Evolutionary conservation across 1,140 invertebrate species (phyloP).

Genomic region (Venturia canescens): DNA sequence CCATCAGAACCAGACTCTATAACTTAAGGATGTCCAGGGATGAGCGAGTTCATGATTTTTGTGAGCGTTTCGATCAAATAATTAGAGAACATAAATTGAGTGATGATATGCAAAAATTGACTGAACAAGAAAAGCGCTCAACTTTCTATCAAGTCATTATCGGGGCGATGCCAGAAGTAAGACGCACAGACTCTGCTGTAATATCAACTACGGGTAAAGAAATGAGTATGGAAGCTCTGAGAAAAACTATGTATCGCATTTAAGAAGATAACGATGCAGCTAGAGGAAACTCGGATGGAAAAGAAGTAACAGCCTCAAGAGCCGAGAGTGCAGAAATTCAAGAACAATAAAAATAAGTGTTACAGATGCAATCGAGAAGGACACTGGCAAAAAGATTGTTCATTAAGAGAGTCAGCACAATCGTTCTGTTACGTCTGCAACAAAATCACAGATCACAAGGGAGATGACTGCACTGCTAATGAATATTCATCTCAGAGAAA

Average conservation of each 20-base stretch:
- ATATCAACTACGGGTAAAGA: conserved; percentile 44
- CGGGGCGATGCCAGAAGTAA: conserved; percentile 44
- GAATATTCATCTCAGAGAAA: conserved; percentile 36
- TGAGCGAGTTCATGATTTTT: conserved; percentile 56
- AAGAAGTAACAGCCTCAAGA: conserved; percentile 24
- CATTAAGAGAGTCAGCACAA: conserved; percentile 31
- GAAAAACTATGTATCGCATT: conserved; percentile 44
- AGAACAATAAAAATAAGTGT: conserved; percentile 38
- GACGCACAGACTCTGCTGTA: conserved; percentile 39
- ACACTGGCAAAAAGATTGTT: conserved; percentile 50
- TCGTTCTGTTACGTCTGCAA: conserved; percentile 55
- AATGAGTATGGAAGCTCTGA: conserved; percentile 39
- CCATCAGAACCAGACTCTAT: conserved; percentile 54
- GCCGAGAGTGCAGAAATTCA: conserved; percentile 40
- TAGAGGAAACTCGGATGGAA: conserved; percentile 28
- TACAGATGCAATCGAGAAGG: conserved; percentile 51
- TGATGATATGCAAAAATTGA: conserved; percentile 42
- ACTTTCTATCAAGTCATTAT: conserved; percentile 45
- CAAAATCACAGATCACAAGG: conserved; percentile 48
- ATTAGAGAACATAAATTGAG: conserved; percentile 55
- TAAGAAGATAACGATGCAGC: conserved; percentile 44
- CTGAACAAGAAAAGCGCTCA: conserved; percentile 50
- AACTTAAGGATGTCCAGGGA: conserved; percentile 52
- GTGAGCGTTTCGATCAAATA: conserved; percentile 54
- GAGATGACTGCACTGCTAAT: conserved; percentile 43